Base-by-base conservation (phyloP, 2,113 vertebrate species). In the Danionella cerebrum region DNA sequence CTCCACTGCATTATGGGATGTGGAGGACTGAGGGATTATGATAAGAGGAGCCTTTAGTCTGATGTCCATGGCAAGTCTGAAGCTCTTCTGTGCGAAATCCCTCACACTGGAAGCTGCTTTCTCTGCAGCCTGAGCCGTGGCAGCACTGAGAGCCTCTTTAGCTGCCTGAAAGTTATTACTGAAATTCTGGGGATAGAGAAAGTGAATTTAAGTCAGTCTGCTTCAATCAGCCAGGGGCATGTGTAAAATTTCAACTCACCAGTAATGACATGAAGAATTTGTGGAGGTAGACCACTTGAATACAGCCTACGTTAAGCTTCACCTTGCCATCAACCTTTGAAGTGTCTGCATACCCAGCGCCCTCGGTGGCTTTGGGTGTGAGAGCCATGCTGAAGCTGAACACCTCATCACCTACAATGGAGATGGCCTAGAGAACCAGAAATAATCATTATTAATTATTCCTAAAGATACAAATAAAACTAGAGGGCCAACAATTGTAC, bases 391-490 rank as follows among this genome's bases (percentile, higher is more conserved):
- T 76, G 72, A 98, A 95, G 53, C 90, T 89, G 69, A 99, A 99
- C 33, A 99, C 96, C 86, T 99, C 96, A 36, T 96, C 89, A 58
- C 91, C 94, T 81, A 97, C 80, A 9, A 98, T 99, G 69, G 92
- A 98, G 76, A 99, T 88, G 8, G 90, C 89, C 96, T 99, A 44
- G 9, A 65, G 12, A 59, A 21, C 33, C 18, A 14, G 25, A 44
- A 7, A 24, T 5, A 57, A 25, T 14, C 16, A 14, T n/a, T n/a
- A n/a, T n/a, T n/a, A n/a, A n/a, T n/a, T n/a, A n/a, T n/a, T n/a
- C n/a, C n/a, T n/a, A n/a, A n/a, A n/a, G n/a, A n/a, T n/a, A n/a
- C n/a, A n/a, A n/a, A n/a, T n/a, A n/a, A n/a, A n/a, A n/a, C n/a
- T n/a, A n/a, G n/a, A n/a, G n/a, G n/a, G n/a, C n/a, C n/a, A n/a